Base-by-base conservation (phyloP, 1,140 invertebrate genomes). In the Araneus ventricosus region DNA sequence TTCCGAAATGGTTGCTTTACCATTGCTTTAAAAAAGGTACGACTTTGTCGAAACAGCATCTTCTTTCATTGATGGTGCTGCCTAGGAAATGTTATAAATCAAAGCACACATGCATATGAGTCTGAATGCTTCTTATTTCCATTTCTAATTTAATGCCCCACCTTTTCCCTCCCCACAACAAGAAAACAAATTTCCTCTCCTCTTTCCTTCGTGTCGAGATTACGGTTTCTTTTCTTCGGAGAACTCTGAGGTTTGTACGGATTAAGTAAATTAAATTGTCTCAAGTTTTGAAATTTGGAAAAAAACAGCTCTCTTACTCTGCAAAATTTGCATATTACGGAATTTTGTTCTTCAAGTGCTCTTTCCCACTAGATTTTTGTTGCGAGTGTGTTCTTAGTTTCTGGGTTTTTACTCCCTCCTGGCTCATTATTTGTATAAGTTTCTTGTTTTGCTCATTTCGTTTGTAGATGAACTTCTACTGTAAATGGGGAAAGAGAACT, bases 211-310 rank as follows among this genome's bases (percentile, higher is more conserved):
- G 30, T 75, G 30, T 37, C 30, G 70, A 37, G 70, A 75, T 37
- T 75, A 37, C 5, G 20, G 34, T 84, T 84, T 22, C 17, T 57
- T 45, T 27, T 22, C 41, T 30, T 27, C 45, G 24, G 17, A 4
- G 27, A 75, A 34, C 30, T 37, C 70, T 6, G 14, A 84, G 82
- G 82, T 84, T 27, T 34, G 82, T 84, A 57, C 45, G 45, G 82
- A 84, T 84, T 84, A 30, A 45, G 41, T 84, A 84, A 84, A 84
- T 84, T 84, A 84, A 84, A 84, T 84, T 52, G 82, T 84, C 82
- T 84, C 24, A 84, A 57, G 82, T 84, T 52, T 52, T 45, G 82
- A 84, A 84, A 84, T 84, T 84, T 75, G 34, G 4, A 22, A 57
- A 84, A 52, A 80, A 52, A 57, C 82, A 84, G 45, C 82, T 57